Evolutionary conservation across 2,888 invertebrate genomes (phyloP).

Genomic region (Caenorhabditis parvicauda): DNA sequence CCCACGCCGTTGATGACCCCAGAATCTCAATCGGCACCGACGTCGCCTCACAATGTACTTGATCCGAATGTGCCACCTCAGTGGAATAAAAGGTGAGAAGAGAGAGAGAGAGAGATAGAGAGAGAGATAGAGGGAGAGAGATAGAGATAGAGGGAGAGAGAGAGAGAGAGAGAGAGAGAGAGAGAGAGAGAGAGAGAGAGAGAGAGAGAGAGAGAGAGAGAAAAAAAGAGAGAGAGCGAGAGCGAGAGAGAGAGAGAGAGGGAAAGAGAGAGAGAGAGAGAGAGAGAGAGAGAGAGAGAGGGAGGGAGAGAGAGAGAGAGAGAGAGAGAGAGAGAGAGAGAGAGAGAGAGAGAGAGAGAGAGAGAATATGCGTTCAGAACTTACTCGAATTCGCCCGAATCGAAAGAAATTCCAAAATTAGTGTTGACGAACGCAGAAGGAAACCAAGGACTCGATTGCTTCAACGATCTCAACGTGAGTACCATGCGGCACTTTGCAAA

Average conservation of each 20-base stretch:
- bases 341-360: neutral
- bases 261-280: neutral
- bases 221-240: neutral
- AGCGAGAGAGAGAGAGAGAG: conserved; percentile 1
- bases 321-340: conserved; percentile 9
- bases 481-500: too few species aligned
- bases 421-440: conserved; percentile 57
- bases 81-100: conserved; percentile 7
- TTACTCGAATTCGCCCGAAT: conserved; percentile 25
- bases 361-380: conserved; percentile 6
- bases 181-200: neutral
- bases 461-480: conserved; percentile 39
- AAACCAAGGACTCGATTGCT: conserved; percentile 38
- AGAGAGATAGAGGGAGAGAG: conserved; percentile 9
- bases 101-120: neutral
- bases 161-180: conserved; percentile 7
- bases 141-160: conserved; percentile 7
- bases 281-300: conserved; percentile 2
- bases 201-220: conserved; percentile 3
- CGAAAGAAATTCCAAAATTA: conserved; percentile 43
- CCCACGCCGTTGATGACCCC: conserved; percentile 36
- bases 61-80: conserved; percentile 24
- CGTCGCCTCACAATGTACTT: conserved; percentile 41
- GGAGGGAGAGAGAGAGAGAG: conserved; percentile 8
- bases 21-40: conserved; percentile 54